Percentiles rank a stretch among this genome's conserved stretches.
phyloP scores from a whole-genome alignment of 2,113 vertebrate species.

The Acrocephalus kingi region DNA sequence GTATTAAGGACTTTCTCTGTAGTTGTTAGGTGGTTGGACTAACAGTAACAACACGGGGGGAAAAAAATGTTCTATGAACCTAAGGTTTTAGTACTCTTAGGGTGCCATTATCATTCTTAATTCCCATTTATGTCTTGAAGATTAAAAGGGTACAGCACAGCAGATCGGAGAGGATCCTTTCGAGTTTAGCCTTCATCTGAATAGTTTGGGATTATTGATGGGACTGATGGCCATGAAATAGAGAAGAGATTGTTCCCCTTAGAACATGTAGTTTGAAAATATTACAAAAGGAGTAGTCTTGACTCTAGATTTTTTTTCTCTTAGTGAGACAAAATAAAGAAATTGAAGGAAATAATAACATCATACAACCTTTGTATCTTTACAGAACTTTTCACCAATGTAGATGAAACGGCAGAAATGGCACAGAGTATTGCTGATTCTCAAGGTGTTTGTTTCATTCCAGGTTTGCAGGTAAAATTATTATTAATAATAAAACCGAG shows the following conservation, averaged over 20 bases:
- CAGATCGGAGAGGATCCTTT: not conserved
- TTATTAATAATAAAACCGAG: not conserved
- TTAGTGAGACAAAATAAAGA: not conserved
- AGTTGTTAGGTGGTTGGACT: not conserved
- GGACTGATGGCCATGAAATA: not conserved
- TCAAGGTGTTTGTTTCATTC: conserved; percentile 93
- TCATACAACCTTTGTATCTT: not conserved
- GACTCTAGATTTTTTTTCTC: not conserved
- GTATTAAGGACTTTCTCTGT: not conserved
- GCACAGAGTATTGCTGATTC: conserved; percentile 84
- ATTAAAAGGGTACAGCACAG: not conserved
- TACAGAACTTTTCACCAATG: conserved; percentile 88
- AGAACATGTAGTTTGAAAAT: not conserved
- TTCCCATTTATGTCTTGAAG: not conserved
- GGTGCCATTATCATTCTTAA: not conserved
- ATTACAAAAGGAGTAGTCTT: not conserved
- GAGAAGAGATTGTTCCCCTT: not conserved
- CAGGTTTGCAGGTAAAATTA: conserved; percentile 88
- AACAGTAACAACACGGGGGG: not conserved
- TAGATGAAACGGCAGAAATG: conserved; percentile 86
- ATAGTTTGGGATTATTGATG: not conserved
- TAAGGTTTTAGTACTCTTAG: not conserved
- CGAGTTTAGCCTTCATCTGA: not conserved
- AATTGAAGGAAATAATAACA: not conserved
- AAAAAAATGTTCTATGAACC: not conserved